Conservation (phyloP, 2,113 vertebrate species). For the Corvus cornix region DNA sequence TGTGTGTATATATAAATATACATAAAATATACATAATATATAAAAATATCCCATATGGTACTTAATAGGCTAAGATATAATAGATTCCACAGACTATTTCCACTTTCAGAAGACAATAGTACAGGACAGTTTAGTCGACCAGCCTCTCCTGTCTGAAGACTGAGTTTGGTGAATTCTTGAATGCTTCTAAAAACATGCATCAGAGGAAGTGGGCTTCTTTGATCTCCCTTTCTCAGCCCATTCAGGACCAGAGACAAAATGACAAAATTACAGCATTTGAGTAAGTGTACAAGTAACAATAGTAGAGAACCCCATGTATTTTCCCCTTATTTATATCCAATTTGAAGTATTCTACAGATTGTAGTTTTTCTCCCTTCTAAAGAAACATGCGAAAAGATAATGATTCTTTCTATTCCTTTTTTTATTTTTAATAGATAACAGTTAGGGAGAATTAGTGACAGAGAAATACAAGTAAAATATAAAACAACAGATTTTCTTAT, state of each 20-base stretch:
- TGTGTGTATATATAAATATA: neutral
- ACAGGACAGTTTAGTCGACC: neutral
- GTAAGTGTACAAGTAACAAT: neutral
- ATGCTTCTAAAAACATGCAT: neutral
- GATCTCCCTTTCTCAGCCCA: neutral
- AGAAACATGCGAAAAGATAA: neutral
- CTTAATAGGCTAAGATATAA: neutral
- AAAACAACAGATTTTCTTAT: neutral
- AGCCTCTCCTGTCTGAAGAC: neutral
- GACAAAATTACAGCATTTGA: neutral
- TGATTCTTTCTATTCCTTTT: neutral
- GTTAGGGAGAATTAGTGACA: neutral
- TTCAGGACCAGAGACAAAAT: neutral
- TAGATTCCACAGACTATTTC: neutral
- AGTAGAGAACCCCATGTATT: accelerated
- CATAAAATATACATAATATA: neutral
- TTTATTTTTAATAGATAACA: neutral
- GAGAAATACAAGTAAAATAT: neutral
- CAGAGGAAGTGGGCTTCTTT: neutral
- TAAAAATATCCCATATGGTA: neutral
- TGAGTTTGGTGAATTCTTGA: neutral
- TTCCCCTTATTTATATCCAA: neutral
- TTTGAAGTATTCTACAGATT: neutral
- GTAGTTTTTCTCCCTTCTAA: neutral
- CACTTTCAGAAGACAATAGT: neutral